Base-by-base conservation (phyloP, 2,113 vertebrate species). In the Catharus bicknelli region DNA sequence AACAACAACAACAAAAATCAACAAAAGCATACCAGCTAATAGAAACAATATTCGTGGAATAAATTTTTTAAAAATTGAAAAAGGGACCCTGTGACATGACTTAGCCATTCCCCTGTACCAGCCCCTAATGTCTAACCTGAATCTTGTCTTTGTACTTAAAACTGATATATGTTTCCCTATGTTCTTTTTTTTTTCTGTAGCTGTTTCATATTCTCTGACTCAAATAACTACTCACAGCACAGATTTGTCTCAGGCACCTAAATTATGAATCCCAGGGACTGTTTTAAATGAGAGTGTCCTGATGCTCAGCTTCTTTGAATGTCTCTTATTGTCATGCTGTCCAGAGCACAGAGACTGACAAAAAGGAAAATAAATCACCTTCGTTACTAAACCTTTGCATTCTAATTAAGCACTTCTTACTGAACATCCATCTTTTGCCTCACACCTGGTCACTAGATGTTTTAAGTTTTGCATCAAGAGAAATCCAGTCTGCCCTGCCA, bases 341-440 rank as follows among this genome's bases (percentile, higher is more conserved):
- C 57, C 57, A 51, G 57, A 75, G 43, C 36, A 74, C 1, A 2
- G 10, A 81, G 34, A 59, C 13, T 63, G 73, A 81, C 3, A 4
- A 77, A 88, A 86, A 86, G 62, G 59, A 51, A 92, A 70, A 90
- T 83, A 94, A 94, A 92, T 72, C 57, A 85, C 25, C 82, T 84
- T 79, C 68, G 22, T 69, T 74, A 58, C 32, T 36, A 64, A 93
- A 88, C 11, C 40, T 81, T 92, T 53, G n/a, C 45, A 79, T 84
- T 42, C 38, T 90, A 88, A 83, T 90, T 76, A 94, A 68, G 22
- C 32, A 34, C 14, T 76, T 90, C 50, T 86, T 69, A 45, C 12
- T 67, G 76, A 93, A 77, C 36, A 78, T 79, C 54, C 23, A 64
- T 73, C 67, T 94, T 94, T 73, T 69, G 17, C 54, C 16, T 66